Conservation (phyloP, 2,113 vertebrate genomes). For the Oophaga pumilio region DNA sequence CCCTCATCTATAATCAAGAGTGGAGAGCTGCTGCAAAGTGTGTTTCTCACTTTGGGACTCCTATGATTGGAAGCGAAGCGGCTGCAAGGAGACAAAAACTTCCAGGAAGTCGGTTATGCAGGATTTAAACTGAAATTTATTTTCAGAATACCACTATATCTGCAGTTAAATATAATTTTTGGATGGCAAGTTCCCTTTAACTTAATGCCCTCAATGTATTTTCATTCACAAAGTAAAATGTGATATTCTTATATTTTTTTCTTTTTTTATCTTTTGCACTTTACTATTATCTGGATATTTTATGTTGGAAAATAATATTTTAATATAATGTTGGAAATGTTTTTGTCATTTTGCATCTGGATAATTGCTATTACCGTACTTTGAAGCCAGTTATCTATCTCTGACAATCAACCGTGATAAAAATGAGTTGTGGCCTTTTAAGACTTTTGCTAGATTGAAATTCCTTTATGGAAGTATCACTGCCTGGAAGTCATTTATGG, state of each 20-base stretch:
- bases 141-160: too few relatives aligned
- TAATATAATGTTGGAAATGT: not conserved
- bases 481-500: not conserved
- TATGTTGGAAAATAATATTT: not conserved
- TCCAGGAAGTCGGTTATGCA: too few relatives aligned
- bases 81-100: too few relatives aligned
- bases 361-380: not conserved
- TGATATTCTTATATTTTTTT: too few relatives aligned
- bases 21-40: not conserved
- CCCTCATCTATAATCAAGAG: too few relatives aligned
- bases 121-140: too few relatives aligned
- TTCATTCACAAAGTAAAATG: too few relatives aligned
- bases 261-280: not conserved
- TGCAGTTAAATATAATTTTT: too few relatives aligned
- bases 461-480: constrained; percentile 4
- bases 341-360: not conserved
- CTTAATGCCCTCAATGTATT: too few relatives aligned
- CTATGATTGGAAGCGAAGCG: too few relatives aligned
- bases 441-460: not conserved
- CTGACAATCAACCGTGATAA: not conserved
- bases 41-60: not conserved
- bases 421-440: not conserved
- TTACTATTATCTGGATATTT: not conserved
- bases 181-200: too few relatives aligned
- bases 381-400: not conserved